A percentile compares a stretch with the other conserved stretches of the same genome.
Evolutionary conservation across 2,113 vertebrate species (phyloP).

Genomic region (Carettochelys insculpta): DNA sequence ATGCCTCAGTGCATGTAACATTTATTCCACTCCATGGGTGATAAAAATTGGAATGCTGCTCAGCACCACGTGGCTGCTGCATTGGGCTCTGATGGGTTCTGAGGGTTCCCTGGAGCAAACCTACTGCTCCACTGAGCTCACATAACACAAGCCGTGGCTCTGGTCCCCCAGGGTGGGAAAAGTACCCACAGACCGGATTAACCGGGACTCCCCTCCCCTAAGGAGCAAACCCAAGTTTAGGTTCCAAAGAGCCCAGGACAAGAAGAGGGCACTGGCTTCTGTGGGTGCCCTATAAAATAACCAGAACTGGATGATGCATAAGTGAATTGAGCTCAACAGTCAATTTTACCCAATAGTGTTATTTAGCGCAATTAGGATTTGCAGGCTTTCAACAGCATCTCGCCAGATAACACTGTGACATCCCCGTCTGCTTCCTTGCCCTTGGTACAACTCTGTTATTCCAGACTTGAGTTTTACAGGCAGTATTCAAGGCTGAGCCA

Average conservation of each 20-base stretch:
- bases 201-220: not conserved
- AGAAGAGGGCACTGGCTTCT: not conserved
- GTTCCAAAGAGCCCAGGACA: not conserved
- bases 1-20: too few species aligned
- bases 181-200: not conserved
- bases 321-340: not conserved
- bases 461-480: not conserved
- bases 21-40: too few species aligned
- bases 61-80: not conserved
- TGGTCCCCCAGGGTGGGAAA: not conserved
- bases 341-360: not conserved
- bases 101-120: not conserved
- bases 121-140: not conserved
- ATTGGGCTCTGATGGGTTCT: not conserved
- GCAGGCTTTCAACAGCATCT: not conserved
- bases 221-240: not conserved
- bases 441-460: not conserved
- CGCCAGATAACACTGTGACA: too few species aligned
- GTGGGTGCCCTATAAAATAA: not conserved
- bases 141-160: not conserved
- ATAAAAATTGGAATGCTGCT: too few species aligned
- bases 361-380: not conserved
- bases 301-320: not conserved
- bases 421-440: not conserved
- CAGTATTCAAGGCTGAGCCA: too few species aligned